Base-by-base conservation (phyloP, 2,888 invertebrate genomes). In the Nudaria mundana region DNA sequence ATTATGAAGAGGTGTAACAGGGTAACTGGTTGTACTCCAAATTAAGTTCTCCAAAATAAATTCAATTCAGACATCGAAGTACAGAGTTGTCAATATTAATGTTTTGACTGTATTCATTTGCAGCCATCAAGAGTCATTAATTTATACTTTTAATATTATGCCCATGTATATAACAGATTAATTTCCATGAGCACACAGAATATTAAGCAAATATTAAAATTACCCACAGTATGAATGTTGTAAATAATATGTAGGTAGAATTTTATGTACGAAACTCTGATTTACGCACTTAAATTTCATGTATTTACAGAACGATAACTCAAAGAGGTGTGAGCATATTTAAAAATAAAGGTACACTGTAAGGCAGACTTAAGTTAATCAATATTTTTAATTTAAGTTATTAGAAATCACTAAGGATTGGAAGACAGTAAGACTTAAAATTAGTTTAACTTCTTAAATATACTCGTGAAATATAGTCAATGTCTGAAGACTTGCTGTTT, bases 211-310 rank as follows among this genome's bases (percentile, higher is more conserved):
- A 61, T 61, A 66, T 65, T 66, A 67, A 69, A 67, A 63, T 66
- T 71, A 74, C 68, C 71, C 66, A 56, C 66, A 69, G 62, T 65
- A 65, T 79, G 54, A 69, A 76, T 81, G 74, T 79, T 79, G 76
- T 80, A 76, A 69, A 70, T 65, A 72, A 72, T 63, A 63, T 46
- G 53, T 66, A 67, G 58, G 41, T 44, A 52, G 63, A 66, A 63
- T 47, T 35, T 54, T 57, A 42, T 54, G 54, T 57, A 52, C 48
- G 57, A 30, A 40, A 37, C 43, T 53, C 56, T 53, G 60, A 53
- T 56, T 56, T 45, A 37, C 37, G 61, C 61, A 60, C 58, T 54
- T 40, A 5, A 53, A 49, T 49, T 46, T 56, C 51, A 56, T 29
- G 44, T 50, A 54, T 56, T 36, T 18, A 23, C 38, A 42, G 48